Percentiles rank a stretch among this genome's conserved stretches.
phyloP scores from a whole-genome alignment of 92 coral and sea anemone species.

The Epizoanthus rinbou region DNA sequence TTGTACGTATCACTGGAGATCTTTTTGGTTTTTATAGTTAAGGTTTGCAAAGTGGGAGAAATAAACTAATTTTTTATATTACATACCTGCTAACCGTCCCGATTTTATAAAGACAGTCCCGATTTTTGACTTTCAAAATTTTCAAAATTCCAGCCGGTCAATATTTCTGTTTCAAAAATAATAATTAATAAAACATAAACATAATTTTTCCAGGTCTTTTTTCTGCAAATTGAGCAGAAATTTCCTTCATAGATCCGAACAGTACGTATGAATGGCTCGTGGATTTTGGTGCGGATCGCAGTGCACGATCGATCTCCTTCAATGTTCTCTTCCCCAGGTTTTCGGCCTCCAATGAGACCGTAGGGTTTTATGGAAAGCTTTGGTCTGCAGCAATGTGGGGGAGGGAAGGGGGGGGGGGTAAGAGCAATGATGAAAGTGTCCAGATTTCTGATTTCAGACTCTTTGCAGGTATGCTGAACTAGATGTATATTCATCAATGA shows the following conservation, averaged over 20 bases:
- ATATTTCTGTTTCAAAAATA: not conserved
- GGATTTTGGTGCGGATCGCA: conserved; percentile 7
- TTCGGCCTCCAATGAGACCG: no score
- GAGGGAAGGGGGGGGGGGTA: no score
- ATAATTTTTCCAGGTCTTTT: conserved; percentile 5
- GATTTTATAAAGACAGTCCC: not conserved
- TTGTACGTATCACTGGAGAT: no score
- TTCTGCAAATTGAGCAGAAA: conserved; percentile 24
- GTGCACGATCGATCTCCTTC: conserved; percentile 12
- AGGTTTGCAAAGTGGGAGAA: no score
- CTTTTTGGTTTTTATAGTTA: no score
- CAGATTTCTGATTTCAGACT: not conserved
- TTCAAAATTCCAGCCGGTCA: conserved; percentile 1
- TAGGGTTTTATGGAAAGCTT: no score
- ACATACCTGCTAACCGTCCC: conserved; percentile 6
- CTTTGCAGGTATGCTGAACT: not conserved
- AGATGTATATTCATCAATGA: not conserved
- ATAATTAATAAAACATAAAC: not conserved
- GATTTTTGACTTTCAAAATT: conserved; percentile 1
- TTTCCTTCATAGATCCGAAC: conserved; percentile 11
- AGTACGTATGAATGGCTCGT: conserved; percentile 20
- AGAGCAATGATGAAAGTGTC: no score
- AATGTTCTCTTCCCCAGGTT: no score
- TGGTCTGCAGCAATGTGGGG: no score
- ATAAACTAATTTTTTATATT: no score